These are phyloP conservation scores for Diaprepes abbreviatus DNA, from an alignment of 2,888 invertebrate genomes.

Conservation along the genomic window DNA sequence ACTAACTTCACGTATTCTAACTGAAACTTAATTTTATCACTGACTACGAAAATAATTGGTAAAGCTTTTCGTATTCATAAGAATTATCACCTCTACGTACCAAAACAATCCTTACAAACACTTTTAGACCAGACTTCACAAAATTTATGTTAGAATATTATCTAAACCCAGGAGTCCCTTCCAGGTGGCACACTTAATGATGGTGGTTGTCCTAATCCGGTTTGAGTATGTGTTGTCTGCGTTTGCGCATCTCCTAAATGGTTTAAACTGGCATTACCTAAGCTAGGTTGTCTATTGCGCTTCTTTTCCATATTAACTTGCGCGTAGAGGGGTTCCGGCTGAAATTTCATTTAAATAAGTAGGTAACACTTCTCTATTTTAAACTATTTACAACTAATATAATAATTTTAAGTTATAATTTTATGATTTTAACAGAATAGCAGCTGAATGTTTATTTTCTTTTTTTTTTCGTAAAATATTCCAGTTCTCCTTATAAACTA, in stretches of 20 bases:
- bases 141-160: constrained; percentile 18
- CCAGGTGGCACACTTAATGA: constrained; percentile 62
- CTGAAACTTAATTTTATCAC: too few relatives aligned
- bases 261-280: constrained; percentile 59
- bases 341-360: constrained; percentile 53
- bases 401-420: too few relatives aligned
- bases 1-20: too few relatives aligned
- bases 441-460: too few relatives aligned
- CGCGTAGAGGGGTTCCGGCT: constrained; percentile 75
- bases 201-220: constrained; percentile 53
- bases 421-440: too few relatives aligned
- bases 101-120: constrained; percentile 1
- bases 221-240: constrained; percentile 29
- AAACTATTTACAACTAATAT: too few relatives aligned
- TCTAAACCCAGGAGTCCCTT: constrained; percentile 68
- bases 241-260: constrained; percentile 61
- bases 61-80: too few relatives aligned
- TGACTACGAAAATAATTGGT: too few relatives aligned
- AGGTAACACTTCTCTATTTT: too few relatives aligned
- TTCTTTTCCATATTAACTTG: constrained; percentile 78
- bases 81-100: neutral
- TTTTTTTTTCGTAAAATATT: too few relatives aligned
- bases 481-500: too few relatives aligned
- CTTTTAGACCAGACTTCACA: constrained; percentile 42
- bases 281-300: constrained; percentile 70